phyloP scores from a whole-genome alignment of 2,113 vertebrate species.

The Callipepla squamata region DNA sequence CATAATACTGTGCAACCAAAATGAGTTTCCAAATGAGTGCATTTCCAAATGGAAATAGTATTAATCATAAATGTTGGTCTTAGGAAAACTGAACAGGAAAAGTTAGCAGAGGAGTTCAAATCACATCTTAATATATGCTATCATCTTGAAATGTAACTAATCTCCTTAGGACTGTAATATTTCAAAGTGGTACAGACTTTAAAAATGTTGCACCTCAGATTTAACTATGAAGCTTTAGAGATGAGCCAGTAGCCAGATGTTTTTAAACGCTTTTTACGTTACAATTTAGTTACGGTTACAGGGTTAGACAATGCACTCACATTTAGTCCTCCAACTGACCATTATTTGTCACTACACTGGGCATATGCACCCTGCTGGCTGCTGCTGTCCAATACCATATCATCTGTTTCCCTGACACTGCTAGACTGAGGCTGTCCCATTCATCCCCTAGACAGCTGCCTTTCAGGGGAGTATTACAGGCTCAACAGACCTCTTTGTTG shows the following conservation, averaged over 20 bases:
- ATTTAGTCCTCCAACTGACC: slow-evolving; percentile 70
- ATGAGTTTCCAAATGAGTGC: background rate
- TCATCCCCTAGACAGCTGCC: slow-evolving; percentile 69
- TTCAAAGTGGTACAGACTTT: background rate
- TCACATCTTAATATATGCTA: background rate
- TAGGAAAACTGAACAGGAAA: background rate
- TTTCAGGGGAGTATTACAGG: slow-evolving; percentile 72
- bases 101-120: background rate
- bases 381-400: slow-evolving; percentile 60
- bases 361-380: slow-evolving; percentile 73
- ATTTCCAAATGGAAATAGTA: background rate
- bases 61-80: background rate
- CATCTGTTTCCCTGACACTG: slow-evolving; percentile 67
- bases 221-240: slow-evolving; percentile 47
- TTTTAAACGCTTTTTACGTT: slow-evolving; percentile 74
- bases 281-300: slow-evolving; percentile 70
- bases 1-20: background rate
- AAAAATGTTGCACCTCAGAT: slow-evolving; percentile 14
- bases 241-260: slow-evolving; percentile 65
- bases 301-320: slow-evolving; percentile 72
- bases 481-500: slow-evolving; percentile 72
- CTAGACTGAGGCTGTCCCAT: slow-evolving; percentile 58
- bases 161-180: background rate
- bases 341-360: slow-evolving; percentile 64
- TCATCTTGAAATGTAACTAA: slow-evolving; percentile 4